phyloP scores from a whole-genome alignment of 1,140 invertebrate species.

The Pararge aegeria region DNA sequence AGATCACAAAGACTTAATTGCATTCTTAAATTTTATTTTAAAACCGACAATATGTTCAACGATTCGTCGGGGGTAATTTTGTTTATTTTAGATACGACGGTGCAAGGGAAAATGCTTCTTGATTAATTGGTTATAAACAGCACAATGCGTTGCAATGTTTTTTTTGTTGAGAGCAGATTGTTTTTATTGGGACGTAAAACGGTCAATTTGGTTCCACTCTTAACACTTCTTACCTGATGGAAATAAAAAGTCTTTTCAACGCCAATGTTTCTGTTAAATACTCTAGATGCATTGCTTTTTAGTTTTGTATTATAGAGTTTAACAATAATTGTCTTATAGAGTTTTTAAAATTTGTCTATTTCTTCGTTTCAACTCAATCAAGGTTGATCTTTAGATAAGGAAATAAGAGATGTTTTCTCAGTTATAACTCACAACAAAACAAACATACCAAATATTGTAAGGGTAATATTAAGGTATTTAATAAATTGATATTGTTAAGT shows the following conservation, averaged over 20 bases:
- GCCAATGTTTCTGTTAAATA: neutral
- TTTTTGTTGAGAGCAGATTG: constrained; percentile 36
- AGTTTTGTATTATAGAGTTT: too few species aligned
- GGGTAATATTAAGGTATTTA: too few species aligned
- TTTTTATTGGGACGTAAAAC: constrained; percentile 56
- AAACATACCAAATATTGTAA: too few species aligned
- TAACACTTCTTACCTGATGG: constrained; percentile 20
- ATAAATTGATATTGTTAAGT: too few species aligned
- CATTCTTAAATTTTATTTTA: constrained; percentile 72
- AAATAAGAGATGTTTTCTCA: too few species aligned
- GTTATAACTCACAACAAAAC: too few species aligned
- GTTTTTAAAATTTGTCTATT: too few species aligned
- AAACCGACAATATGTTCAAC: constrained; percentile 66
- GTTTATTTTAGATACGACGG: constrained; percentile 51
- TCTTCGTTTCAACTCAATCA: too few species aligned
- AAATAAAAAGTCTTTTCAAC: neutral
- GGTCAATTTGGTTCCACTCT: constrained; percentile 39
- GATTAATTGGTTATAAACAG: constrained; percentile 61
- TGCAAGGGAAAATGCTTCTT: constrained; percentile 46
- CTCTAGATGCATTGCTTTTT: neutral
- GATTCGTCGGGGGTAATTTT: constrained; percentile 39
- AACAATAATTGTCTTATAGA: too few species aligned
- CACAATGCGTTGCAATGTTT: constrained; percentile 49
- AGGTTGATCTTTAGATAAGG: too few species aligned
- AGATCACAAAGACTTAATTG: constrained; percentile 68